Conservation (phyloP, 2,113 vertebrate species). For the Paracanthobrama guichenoti region DNA sequence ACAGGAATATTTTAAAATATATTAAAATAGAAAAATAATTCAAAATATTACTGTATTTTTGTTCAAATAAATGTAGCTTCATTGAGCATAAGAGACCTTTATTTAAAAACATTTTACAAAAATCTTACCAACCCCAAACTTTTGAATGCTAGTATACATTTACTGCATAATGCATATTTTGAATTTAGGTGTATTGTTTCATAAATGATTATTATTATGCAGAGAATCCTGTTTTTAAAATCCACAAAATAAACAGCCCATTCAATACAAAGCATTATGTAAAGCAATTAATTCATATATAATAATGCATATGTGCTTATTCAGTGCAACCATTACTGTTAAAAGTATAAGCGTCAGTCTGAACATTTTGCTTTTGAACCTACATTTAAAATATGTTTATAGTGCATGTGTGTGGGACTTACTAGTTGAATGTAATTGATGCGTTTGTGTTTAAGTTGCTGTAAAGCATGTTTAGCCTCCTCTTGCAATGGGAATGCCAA, state of each 20-base stretch:
- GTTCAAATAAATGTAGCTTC: not conserved
- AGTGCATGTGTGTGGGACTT: conserved; percentile 53
- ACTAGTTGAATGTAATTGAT: conserved; percentile 99
- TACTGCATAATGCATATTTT: not conserved
- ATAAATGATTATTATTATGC: not conserved
- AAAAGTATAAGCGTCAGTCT: not conserved
- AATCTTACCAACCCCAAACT: not conserved
- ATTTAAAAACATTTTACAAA: not conserved
- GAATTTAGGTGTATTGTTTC: not conserved
- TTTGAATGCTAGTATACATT: not conserved
- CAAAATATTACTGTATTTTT: not conserved
- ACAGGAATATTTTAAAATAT: not conserved
- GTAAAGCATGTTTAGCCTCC: conserved; percentile 87
- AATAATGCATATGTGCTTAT: not conserved
- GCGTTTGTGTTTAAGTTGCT: conserved; percentile 85
- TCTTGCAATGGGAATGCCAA: conserved; percentile 91
- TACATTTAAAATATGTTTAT: not conserved
- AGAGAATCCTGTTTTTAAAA: not conserved
- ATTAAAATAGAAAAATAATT: not conserved
- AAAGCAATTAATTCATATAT: not conserved
- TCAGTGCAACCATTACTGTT: not conserved
- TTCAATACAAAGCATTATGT: not conserved
- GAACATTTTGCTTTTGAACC: not conserved
- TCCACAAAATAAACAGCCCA: not conserved
- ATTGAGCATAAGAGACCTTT: not conserved